phyloP scores from a whole-genome alignment of 64 coral and sea anemone genomes.

The Dendronephthya gigantea region DNA sequence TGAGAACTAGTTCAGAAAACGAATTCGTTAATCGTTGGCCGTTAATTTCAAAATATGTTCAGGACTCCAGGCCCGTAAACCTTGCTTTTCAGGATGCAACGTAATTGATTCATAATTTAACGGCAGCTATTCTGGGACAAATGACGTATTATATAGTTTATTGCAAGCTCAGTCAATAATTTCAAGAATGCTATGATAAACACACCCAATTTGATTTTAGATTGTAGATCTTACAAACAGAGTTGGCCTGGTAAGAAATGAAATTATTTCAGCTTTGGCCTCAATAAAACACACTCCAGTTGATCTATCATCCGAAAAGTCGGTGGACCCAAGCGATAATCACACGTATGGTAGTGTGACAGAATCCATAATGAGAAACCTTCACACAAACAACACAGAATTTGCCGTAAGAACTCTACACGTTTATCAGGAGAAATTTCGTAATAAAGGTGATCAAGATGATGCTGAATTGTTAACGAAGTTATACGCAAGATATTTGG shows the following conservation, averaged over 20 bases:
- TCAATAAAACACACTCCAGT: not conserved
- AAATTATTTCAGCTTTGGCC: not conserved
- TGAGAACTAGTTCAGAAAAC: too few species aligned
- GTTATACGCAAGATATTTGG: not conserved
- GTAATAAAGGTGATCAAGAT: not conserved
- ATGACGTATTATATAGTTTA: too few species aligned
- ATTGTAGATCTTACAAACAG: not conserved
- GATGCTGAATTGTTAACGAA: not conserved
- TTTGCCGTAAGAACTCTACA: not conserved
- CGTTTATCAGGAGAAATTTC: not conserved
- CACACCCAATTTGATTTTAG: not conserved
- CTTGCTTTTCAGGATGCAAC: too few species aligned
- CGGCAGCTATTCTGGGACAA: too few species aligned
- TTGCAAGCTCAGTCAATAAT: too few species aligned
- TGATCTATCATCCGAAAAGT: not conserved
- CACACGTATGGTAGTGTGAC: not conserved
- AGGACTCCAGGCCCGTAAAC: too few species aligned
- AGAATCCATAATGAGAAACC: not conserved
- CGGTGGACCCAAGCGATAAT: not conserved
- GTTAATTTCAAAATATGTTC: too few species aligned
- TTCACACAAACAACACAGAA: constrained; percentile 2
- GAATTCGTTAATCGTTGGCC: too few species aligned
- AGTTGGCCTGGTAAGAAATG: not conserved
- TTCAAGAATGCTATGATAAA: too few species aligned
- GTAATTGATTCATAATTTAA: too few species aligned